These are phyloP conservation scores for Synchiropus splendidus DNA, from an alignment of 2,113 vertebrate species.

Conservation along the genomic window DNA sequence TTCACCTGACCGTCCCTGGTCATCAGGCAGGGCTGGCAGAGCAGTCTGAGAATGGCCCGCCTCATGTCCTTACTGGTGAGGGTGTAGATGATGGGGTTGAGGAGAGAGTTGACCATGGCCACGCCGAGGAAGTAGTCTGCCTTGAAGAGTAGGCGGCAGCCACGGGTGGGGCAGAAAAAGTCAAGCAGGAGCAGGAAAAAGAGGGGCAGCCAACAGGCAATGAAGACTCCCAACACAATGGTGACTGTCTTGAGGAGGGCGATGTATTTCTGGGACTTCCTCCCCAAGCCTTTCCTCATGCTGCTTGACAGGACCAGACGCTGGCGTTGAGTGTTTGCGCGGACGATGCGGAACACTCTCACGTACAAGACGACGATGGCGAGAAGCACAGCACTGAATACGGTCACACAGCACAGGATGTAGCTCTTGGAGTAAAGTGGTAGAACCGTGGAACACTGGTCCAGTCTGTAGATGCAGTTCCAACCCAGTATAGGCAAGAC, in stretches of 20 bases:
- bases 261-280: conserved; percentile 70
- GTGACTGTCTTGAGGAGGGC: conserved; percentile 80
- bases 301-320: conserved; percentile 35
- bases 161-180: conserved; percentile 63
- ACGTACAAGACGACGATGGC: conserved; percentile 77
- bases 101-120: conserved; percentile 82
- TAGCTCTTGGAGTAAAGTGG: conserved; percentile 84
- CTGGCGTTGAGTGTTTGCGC: conserved; percentile 65
- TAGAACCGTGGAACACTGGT: conserved; percentile 76
- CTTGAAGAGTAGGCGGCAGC: conserved; percentile 69
- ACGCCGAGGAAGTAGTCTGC: conserved; percentile 81
- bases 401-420: conserved; percentile 74
- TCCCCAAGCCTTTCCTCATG: conserved; percentile 41
- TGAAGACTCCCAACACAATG: conserved; percentile 79
- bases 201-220: conserved; percentile 81
- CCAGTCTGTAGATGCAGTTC: conserved; percentile 78
- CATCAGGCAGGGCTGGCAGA: conserved; percentile 68
- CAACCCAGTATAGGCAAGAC: conserved; percentile 78
- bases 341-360: conserved; percentile 79
- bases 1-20: conserved; percentile 53
- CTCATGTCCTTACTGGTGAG: conserved; percentile 82
- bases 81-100: conserved; percentile 89
- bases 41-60: conserved; percentile 70
- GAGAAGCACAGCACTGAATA: conserved; percentile 70
- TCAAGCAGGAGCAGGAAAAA: conserved; percentile 80